phyloP scores from a whole-genome alignment of 2,888 invertebrate species.

The Eupithecia inturbata region DNA sequence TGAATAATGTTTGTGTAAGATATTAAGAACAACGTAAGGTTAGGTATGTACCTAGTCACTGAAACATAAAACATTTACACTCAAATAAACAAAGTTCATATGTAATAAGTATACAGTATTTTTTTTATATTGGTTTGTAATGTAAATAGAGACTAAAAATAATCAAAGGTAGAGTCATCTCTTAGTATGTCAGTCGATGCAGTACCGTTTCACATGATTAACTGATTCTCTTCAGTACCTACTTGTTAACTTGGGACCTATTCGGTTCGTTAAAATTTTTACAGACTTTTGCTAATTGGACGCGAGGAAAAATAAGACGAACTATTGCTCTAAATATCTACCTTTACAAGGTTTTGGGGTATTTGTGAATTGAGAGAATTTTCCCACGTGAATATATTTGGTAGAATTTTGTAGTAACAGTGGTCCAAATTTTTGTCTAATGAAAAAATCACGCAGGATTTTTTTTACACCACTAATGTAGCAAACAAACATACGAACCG shows the following conservation, averaged over 20 bases:
- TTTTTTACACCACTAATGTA: no score
- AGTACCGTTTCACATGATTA: conserved; percentile 39
- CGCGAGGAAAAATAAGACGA: conserved; percentile 39
- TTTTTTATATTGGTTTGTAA: no score
- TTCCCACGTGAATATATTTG: conserved; percentile 35
- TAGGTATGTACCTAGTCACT: not conserved
- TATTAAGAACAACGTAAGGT: not conserved
- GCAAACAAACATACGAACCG: no score
- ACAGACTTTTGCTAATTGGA: conserved; percentile 45
- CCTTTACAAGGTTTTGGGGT: conserved; percentile 25
- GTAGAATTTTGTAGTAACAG: not conserved
- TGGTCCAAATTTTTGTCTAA: not conserved
- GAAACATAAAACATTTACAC: not conserved
- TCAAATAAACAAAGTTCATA: not conserved
- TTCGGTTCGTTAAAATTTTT: conserved; percentile 43
- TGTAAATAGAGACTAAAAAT: not conserved
- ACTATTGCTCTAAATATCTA: conserved; percentile 36
- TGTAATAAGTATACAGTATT: not conserved
- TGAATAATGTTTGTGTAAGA: not conserved
- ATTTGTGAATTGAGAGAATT: conserved; percentile 26
- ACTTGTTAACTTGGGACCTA: conserved; percentile 38
- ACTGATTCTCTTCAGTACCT: conserved; percentile 39
- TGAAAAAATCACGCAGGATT: not conserved
- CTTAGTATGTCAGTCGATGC: conserved; percentile 2
- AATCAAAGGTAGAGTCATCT: not conserved